Conservation (phyloP, 2,888 invertebrate species). For the Pyrrhia umbra region DNA sequence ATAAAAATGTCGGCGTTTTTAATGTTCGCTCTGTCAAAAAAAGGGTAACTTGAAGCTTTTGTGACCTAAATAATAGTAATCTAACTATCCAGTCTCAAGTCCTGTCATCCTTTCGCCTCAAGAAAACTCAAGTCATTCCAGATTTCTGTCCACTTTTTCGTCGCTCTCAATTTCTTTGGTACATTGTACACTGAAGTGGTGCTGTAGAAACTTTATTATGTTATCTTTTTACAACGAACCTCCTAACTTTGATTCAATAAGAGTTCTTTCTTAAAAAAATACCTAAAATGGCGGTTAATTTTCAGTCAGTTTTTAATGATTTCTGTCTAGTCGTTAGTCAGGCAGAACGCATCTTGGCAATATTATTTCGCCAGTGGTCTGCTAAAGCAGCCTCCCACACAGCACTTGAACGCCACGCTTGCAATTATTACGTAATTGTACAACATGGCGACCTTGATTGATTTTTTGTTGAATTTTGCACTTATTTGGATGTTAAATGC, state of each 20-base stretch:
- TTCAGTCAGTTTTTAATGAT: slow-evolving; percentile 9
- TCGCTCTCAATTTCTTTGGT: slow-evolving; percentile 9
- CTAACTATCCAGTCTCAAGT: slow-evolving; percentile 2
- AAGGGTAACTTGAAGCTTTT: slow-evolving; percentile 3
- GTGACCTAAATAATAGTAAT: slow-evolving; percentile 13
- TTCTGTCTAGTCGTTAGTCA: slow-evolving; percentile 28
- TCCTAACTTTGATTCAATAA: slow-evolving; percentile 27
- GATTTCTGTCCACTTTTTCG: slow-evolving; percentile 12
- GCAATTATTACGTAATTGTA: slow-evolving; percentile 58
- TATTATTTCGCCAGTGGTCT: slow-evolving; percentile 42
- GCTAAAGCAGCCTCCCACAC: slow-evolving; percentile 50
- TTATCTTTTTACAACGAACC: slow-evolving; percentile 35
- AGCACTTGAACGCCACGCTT: slow-evolving; percentile 42
- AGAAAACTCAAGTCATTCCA: slow-evolving; percentile 7
- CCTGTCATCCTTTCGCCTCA: slow-evolving; percentile 18
- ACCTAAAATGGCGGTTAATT: slow-evolving; percentile 1
- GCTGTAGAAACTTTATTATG: slow-evolving; percentile 32
- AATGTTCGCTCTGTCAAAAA: not conserved
- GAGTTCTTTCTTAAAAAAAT: slow-evolving; percentile 10
- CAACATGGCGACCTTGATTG: slow-evolving; percentile 57
- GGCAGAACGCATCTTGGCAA: slow-evolving; percentile 53
- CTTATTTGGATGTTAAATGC: slow-evolving; percentile 15
- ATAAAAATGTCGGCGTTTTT: slow-evolving; percentile 10
- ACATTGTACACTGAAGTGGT: slow-evolving; percentile 24
- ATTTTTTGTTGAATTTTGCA: slow-evolving; percentile 45